Evolutionary conservation across 2,113 vertebrate genomes (phyloP).

Genomic region (Dasypus novemcinctus): DNA sequence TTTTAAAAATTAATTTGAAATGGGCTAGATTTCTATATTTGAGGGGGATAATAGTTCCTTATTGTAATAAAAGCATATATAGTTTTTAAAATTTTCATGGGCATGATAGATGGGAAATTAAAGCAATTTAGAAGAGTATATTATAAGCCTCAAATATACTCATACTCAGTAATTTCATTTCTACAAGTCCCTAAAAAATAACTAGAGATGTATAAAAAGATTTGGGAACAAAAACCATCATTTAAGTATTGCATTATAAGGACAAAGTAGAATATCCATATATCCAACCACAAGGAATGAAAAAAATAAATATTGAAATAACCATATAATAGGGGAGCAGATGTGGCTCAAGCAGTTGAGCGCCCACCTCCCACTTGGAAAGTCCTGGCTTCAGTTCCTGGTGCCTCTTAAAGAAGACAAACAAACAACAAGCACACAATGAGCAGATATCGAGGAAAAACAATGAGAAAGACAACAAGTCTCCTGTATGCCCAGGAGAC

Average conservation of each 20-base stretch:
- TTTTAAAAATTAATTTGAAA: constrained; percentile 8
- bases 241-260: background rate
- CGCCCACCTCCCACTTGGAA: too few species aligned
- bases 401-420: too few species aligned
- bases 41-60: background rate
- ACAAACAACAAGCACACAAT: too few species aligned
- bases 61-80: background rate
- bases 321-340: background rate
- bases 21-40: background rate
- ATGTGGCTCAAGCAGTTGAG: too few species aligned
- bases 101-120: background rate
- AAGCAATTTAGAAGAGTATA: constrained; percentile 7
- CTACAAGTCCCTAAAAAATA: background rate
- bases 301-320: background rate
- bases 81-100: background rate
- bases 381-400: too few species aligned
- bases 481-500: too few species aligned
- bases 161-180: background rate
- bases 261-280: background rate
- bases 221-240: background rate
- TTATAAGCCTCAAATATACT: background rate
- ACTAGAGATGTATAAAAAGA: background rate
- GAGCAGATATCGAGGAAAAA: too few species aligned
- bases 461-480: too few species aligned
- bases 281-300: background rate